A percentile compares a stretch with the other conserved stretches of the same genome.
Conservation (phyloP, 64 coral and sea anemone species). For the Catalaphyllia jardinei region DNA sequence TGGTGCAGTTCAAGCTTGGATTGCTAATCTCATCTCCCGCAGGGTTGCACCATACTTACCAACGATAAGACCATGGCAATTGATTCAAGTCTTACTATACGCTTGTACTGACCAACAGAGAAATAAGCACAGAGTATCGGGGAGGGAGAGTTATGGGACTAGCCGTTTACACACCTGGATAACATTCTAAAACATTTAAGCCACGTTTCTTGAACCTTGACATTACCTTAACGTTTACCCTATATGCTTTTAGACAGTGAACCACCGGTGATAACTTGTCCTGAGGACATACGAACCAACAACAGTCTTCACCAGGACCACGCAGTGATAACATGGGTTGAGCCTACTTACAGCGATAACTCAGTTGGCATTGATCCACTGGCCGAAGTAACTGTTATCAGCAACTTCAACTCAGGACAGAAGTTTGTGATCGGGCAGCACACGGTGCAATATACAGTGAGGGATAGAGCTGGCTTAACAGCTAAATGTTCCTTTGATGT, state of each 20-base stretch:
- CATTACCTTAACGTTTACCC: background rate
- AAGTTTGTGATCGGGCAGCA: constrained; percentile 70
- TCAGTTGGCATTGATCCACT: constrained; percentile 67
- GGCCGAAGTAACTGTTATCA: constrained; percentile 60
- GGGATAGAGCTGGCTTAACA: constrained; percentile 32
- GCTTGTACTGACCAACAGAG: too few species aligned
- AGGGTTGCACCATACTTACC: too few species aligned
- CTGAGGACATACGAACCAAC: constrained; percentile 31
- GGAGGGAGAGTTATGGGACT: too few species aligned
- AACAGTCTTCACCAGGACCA: constrained; percentile 50
- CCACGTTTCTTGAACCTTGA: too few species aligned
- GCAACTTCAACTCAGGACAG: constrained; percentile 41
- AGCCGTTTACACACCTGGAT: too few species aligned
- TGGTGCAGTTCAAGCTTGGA: too few species aligned
- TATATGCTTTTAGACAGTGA: constrained; percentile 43
- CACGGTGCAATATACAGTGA: constrained; percentile 59
- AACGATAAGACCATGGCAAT: too few species aligned
- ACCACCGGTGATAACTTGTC: constrained; percentile 69
- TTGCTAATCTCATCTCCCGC: too few species aligned
- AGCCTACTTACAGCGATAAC: constrained; percentile 63
- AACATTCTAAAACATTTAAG: too few species aligned
- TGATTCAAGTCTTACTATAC: too few species aligned
- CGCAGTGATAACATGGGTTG: constrained; percentile 49
- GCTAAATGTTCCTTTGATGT: constrained; percentile 56
- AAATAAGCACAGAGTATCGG: too few species aligned